Evolutionary conservation across 2,888 invertebrate species (phyloP).

Genomic region (Drosophila buzzatii): DNA sequence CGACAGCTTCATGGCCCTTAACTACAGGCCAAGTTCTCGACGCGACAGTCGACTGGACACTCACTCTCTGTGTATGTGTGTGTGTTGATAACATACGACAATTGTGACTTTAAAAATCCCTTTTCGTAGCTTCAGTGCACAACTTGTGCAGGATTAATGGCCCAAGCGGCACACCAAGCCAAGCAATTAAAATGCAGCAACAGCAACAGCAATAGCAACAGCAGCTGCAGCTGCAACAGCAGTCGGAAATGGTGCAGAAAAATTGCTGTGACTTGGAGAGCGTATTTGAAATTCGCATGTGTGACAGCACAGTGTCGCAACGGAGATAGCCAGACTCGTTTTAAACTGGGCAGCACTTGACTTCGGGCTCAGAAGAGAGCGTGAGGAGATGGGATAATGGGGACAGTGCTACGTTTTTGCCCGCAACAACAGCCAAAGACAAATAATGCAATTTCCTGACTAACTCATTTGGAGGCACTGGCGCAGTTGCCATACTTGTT

Average conservation of each 20-base stretch:
- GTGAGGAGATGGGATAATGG: neutral
- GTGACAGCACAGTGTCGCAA: conserved; percentile 64
- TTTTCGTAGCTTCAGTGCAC: conserved; percentile 73
- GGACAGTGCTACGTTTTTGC: conserved; percentile 47
- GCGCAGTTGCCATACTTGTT: conserved; percentile 17
- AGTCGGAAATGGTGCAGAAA: conserved; percentile 79
- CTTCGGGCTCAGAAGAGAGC: conserved; percentile 8
- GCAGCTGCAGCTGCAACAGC: conserved; percentile 27
- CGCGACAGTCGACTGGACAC: conserved; percentile 35
- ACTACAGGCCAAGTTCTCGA: conserved; percentile 59
- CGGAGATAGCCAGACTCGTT: conserved; percentile 66
- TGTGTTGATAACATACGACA: conserved; percentile 77
- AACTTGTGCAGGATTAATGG: conserved; percentile 80
- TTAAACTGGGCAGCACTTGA: conserved; percentile 50
- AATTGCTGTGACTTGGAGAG: conserved; percentile 76
- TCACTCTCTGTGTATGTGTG: conserved; percentile 14
- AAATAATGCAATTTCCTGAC: conserved; percentile 80
- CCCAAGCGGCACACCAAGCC: conserved; percentile 72
- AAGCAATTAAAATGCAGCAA: conserved; percentile 77
- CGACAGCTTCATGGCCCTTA: conserved; percentile 60
- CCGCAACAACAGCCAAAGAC: conserved; percentile 72
- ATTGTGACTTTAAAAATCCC: conserved; percentile 80
- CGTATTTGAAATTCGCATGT: conserved; percentile 76
- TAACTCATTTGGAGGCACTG: conserved; percentile 75
- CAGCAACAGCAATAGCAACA: conserved; percentile 38